A percentile compares a stretch with the other conserved stretches of the same genome.
Conservation (phyloP, 2,113 vertebrate species). For the Brienomyrus longianalis region DNA sequence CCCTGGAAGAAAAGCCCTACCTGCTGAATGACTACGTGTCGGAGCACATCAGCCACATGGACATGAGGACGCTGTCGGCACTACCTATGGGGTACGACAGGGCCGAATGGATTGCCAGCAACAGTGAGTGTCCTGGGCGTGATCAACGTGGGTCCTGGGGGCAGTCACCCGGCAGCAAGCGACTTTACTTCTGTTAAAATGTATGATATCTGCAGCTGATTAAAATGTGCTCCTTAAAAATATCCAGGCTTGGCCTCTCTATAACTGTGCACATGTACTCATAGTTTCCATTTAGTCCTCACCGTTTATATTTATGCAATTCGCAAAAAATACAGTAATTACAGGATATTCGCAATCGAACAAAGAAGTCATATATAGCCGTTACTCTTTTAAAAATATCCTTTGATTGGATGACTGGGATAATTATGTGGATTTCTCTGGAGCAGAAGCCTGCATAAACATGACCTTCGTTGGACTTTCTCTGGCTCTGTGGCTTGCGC, state of each 20-base stretch:
- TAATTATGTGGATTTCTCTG: not conserved
- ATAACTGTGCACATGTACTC: not conserved
- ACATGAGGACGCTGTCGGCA: conserved; percentile 45
- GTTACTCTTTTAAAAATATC: not conserved
- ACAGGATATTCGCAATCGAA: not conserved
- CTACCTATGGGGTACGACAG: conserved; percentile 58
- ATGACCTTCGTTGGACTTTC: not conserved
- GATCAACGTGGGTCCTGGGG: not conserved
- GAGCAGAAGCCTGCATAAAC: not conserved
- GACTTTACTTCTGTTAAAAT: not conserved
- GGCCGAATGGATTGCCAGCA: conserved; percentile 65
- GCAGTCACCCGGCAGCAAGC: not conserved
- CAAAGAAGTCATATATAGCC: not conserved
- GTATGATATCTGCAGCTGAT: not conserved
- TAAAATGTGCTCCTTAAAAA: not conserved
- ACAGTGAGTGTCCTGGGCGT: conserved; percentile 50
- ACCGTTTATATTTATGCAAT: not conserved
- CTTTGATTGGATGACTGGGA: not conserved
- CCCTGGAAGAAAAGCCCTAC: conserved; percentile 56
- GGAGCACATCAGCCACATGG: conserved; percentile 47
- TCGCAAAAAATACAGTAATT: not conserved
- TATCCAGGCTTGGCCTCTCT: not conserved
- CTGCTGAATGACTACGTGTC: conserved; percentile 52
- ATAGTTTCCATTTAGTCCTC: not conserved
- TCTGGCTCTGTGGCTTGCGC: not conserved